Conservation (phyloP, 2,113 vertebrate genomes). For the Pomatostomus ruficeps region DNA sequence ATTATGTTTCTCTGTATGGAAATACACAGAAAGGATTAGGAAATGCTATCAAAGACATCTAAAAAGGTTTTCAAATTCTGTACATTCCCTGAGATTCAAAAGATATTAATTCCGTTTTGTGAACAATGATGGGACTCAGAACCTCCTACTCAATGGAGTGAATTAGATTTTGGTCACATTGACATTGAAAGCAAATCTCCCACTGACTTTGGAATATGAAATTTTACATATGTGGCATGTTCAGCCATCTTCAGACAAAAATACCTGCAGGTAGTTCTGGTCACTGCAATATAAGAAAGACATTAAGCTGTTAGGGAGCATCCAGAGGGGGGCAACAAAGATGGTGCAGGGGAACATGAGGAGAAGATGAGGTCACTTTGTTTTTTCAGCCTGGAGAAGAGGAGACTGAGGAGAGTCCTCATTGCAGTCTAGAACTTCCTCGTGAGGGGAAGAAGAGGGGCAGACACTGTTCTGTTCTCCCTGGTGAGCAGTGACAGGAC, state of each 20-base stretch:
- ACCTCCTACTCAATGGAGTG: not conserved
- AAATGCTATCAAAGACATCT: not conserved
- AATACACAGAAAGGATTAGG: not conserved
- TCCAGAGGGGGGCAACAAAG: not conserved
- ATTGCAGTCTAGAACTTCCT: not conserved
- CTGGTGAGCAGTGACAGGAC: too few species aligned
- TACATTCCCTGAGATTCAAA: not conserved
- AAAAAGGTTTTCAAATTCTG: not conserved
- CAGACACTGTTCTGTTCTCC: not conserved
- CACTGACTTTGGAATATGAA: not conserved
- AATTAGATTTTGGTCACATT: not conserved
- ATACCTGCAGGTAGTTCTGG: not conserved
- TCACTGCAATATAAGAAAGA: not conserved
- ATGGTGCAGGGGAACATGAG: not conserved
- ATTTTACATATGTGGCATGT: not conserved
- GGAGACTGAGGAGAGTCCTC: not conserved
- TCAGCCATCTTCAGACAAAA: not conserved
- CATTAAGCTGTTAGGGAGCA: too few species aligned
- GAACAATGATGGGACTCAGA: not conserved
- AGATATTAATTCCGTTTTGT: not conserved
- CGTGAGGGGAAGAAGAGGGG: not conserved
- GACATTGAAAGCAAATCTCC: not conserved
- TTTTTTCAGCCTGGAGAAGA: not conserved
- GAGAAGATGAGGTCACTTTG: not conserved
- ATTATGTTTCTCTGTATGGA: not conserved